Evolutionary conservation across 2,113 vertebrate species (phyloP).

Genomic region (Tichodroma muraria): DNA sequence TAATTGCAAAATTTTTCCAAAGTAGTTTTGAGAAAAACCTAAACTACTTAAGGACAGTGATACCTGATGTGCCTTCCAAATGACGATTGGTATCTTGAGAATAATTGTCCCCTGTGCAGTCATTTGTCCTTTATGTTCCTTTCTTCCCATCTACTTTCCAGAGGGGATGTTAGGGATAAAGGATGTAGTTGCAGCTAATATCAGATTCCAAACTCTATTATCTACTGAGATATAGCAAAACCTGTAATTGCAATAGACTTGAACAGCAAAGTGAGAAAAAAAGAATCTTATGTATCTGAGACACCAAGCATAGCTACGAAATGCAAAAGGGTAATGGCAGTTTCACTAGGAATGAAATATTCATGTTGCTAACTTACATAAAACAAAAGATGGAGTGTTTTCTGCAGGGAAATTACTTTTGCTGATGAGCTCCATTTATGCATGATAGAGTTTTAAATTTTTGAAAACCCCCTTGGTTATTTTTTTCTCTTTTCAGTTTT

Average conservation of each 20-base stretch:
- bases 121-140: not conserved
- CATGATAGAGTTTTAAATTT: conserved; percentile 83
- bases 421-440: conserved; percentile 80
- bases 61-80: not conserved
- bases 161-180: not conserved
- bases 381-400: conserved; percentile 83
- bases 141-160: not conserved
- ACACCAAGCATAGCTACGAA: conserved; percentile 40
- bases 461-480: conserved; percentile 80
- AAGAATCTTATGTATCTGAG: conserved; percentile 42
- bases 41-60: not conserved
- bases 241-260: conserved; percentile 45
- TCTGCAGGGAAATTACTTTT: conserved; percentile 81
- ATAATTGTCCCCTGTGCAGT: not conserved
- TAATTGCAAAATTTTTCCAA: not conserved
- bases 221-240: not conserved
- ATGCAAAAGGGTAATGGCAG: conserved; percentile 55
- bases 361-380: conserved; percentile 81
- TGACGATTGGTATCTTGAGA: not conserved
- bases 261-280: not conserved
- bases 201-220: not conserved
- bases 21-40: not conserved
- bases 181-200: not conserved
- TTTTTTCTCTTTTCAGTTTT: conserved; percentile 70
- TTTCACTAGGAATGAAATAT: conserved; percentile 77